Evolutionary conservation across 2,888 invertebrate species (phyloP), one percentile per base, ranked within the genome.

Genomic region (Megamerina dolium): DNA sequence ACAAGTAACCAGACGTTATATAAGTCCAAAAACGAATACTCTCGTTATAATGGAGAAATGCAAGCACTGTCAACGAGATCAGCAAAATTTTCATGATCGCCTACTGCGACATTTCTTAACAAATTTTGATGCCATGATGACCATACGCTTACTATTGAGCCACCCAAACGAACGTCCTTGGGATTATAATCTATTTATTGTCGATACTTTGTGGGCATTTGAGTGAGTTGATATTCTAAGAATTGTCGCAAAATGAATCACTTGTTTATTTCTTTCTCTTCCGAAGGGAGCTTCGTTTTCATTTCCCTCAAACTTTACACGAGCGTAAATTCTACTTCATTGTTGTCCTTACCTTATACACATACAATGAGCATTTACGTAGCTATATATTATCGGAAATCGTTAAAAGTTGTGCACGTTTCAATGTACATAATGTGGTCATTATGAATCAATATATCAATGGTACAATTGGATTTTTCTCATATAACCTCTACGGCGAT

Each of bases 251-350:
- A 13, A 26, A 12, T 12, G 12, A 4, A 19, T 29, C 10, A 41
- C 4, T 32, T n/a, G 12, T 37, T 30, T 29, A 17, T 3, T 33
- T 5, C 5, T 5, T 33, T 4, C 18, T 8, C 12, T 16, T 33
- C n/a, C 12, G n/a, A 23, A 65, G 57, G 1, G 21, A 44, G 2
- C 34, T 66, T 2, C 50, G 54, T 8, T 39, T 52, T 3, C 44
- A 20, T 12, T 47, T 57, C 9, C 54, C 58, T 3, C 18, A 48
- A 5, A 46, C 51, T 0, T 10, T 37, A 13, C 46, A 56, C 14
- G 64, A 64, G n/a, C 55, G 56, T 2, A 53, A 61, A 19, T 62
- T 56, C 31, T 58, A 56, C 35, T 62, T 63, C 35, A 37, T 63
- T 5, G 53, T 66, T 4, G 46, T 66, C 17, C 33, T 64, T 9